Evolutionary conservation across 2,797 vertebrate species (phyloP).

Genomic region (Avahi laniger): DNA sequence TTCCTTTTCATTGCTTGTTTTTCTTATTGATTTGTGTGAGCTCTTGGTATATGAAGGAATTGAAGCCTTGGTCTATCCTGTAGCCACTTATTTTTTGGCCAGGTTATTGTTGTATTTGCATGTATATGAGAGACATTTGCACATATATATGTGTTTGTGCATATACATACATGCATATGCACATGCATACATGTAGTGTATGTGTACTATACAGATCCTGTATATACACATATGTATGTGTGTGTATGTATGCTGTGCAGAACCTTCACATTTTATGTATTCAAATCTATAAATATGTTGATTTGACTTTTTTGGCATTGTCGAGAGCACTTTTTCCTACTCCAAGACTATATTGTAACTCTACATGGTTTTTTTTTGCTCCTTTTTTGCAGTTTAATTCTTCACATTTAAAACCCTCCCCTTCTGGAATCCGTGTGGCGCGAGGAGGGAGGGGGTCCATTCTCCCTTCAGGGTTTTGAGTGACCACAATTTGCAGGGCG

Average conservation of each 20-base stretch:
- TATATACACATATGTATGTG: accelerated
- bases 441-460: not conserved
- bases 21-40: accelerated
- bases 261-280: accelerated
- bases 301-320: accelerated
- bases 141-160: too few species aligned
- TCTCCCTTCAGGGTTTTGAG: not conserved
- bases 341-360: too few species aligned
- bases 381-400: not conserved
- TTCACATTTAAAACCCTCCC: too few species aligned
- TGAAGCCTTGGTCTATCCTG: not conserved
- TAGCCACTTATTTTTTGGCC: accelerated
- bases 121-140: too few species aligned
- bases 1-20: too few species aligned
- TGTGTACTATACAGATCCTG: accelerated
- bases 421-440: not conserved
- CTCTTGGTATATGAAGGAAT: not conserved
- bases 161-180: accelerated
- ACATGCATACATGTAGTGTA: accelerated
- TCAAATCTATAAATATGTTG: accelerated
- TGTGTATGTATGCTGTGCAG: accelerated
- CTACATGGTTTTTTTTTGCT: accelerated
- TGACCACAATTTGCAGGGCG: accelerated
- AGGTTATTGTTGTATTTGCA: not conserved
- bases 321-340: accelerated